Evolutionary conservation across 2,797 vertebrate genomes (phyloP).

Genomic region (Thaleichthys pacificus): DNA sequence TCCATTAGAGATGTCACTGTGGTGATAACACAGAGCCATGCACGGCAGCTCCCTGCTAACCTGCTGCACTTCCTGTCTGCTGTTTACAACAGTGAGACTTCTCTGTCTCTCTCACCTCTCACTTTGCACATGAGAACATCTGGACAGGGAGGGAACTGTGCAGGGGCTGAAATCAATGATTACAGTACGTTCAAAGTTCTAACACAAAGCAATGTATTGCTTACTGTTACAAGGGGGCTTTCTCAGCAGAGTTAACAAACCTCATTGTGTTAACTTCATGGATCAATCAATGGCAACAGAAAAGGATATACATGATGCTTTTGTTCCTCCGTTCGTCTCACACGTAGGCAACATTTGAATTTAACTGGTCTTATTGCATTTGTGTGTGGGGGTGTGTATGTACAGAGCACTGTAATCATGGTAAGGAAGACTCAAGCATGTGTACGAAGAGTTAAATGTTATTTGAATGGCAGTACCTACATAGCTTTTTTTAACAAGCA

Average conservation of each 20-base stretch:
- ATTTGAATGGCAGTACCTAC: no score
- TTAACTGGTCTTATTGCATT: not conserved
- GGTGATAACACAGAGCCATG: slow-evolving; percentile 38
- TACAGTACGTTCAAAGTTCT: not conserved
- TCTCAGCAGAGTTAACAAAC: no score
- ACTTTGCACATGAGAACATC: slow-evolving; percentile 11
- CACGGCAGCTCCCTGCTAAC: slow-evolving; percentile 29
- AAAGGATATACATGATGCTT: no score
- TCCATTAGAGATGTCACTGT: slow-evolving; percentile 18
- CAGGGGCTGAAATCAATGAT: not conserved
- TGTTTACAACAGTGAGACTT: slow-evolving; percentile 34
- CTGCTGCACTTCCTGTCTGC: slow-evolving; percentile 15
- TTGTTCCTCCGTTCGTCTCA: no score
- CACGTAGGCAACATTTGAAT: not conserved
- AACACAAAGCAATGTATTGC: no score
- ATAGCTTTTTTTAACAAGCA: no score
- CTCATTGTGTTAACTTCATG: no score
- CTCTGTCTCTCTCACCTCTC: slow-evolving; percentile 17
- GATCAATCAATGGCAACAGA: no score
- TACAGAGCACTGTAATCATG: not conserved
- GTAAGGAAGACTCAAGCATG: not conserved
- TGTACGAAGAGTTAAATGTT: slow-evolving; percentile 1
- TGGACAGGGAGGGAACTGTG: not conserved
- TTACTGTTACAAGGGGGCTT: no score
- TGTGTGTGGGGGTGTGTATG: not conserved